Percentiles rank a stretch among this genome's conserved stretches.
Conservation (phyloP, 2,888 invertebrate genomes). For the Dromius quadrimaculatus region DNA sequence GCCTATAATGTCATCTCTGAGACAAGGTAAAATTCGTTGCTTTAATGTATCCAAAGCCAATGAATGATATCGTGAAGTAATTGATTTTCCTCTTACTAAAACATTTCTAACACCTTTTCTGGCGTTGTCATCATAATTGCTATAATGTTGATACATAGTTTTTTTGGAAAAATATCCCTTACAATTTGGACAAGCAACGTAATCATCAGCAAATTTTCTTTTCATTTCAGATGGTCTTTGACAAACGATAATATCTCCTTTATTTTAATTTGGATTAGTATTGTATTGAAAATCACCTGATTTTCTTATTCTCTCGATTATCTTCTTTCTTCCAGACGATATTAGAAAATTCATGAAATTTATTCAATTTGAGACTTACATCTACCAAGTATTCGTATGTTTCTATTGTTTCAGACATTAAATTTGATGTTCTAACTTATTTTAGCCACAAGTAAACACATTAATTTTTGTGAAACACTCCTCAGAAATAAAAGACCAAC, state of each 20-base stretch:
- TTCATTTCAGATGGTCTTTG: neutral
- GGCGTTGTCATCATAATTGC: neutral
- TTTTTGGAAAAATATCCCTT: conserved; percentile 1
- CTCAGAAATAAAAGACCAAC: too few relatives aligned
- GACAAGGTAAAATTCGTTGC: neutral
- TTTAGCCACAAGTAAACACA: too few relatives aligned
- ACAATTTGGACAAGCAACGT: neutral
- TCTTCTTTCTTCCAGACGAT: too few relatives aligned
- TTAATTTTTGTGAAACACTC: too few relatives aligned
- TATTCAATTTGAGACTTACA: too few relatives aligned
- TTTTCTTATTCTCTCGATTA: too few relatives aligned
- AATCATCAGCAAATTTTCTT: too few relatives aligned
- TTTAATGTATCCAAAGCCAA: neutral
- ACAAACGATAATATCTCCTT: neutral
- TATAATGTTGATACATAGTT: conserved; percentile 9
- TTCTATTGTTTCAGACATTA: too few relatives aligned
- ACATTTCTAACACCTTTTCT: neutral
- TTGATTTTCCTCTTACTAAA: neutral
- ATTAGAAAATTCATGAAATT: too few relatives aligned
- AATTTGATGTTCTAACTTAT: too few relatives aligned
- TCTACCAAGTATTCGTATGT: too few relatives aligned
- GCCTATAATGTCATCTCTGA: neutral
- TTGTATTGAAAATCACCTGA: conserved; percentile 4
- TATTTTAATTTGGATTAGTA: neutral
- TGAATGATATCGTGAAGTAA: neutral